phyloP scores from a whole-genome alignment of 2,888 invertebrate genomes.

The Dichetophora obliterata region DNA sequence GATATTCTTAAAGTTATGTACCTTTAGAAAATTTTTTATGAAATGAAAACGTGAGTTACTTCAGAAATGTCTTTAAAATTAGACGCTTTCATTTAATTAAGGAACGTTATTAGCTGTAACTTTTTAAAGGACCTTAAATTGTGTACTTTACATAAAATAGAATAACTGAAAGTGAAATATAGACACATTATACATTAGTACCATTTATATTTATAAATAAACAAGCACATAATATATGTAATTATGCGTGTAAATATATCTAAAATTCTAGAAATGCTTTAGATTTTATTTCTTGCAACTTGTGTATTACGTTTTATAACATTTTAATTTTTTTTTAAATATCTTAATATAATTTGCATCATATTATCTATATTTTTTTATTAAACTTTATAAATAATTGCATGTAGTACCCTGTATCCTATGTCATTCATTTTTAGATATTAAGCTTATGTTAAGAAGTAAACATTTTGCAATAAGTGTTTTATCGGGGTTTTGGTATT shows the following conservation, averaged over 20 bases:
- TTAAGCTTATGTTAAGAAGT: constrained; percentile 45
- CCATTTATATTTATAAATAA: constrained; percentile 34
- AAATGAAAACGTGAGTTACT: no score
- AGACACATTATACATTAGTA: constrained; percentile 22
- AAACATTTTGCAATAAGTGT: constrained; percentile 40
- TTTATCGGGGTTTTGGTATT: not conserved
- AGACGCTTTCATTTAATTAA: no score
- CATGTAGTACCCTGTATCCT: constrained; percentile 96
- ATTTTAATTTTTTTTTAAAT: constrained; percentile 13
- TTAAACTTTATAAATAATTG: constrained; percentile 78
- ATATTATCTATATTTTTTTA: constrained; percentile 35
- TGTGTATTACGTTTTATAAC: constrained; percentile 49
- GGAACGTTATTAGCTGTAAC: no score
- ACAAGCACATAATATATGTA: constrained; percentile 19
- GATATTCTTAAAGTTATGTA: no score
- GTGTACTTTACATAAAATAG: no score
- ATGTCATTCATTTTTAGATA: constrained; percentile 61
- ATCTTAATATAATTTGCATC: constrained; percentile 31
- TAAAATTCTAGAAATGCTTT: constrained; percentile 29
- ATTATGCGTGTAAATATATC: constrained; percentile 27
- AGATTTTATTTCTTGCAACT: constrained; percentile 42
- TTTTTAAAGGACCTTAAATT: no score
- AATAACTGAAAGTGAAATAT: no score
- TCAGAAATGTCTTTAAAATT: no score
- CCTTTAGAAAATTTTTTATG: no score